A percentile compares a stretch with the other conserved stretches of the same genome.
Evolutionary conservation across 2,113 vertebrate species (phyloP).

Genomic region (Pristiophorus japonicus): DNA sequence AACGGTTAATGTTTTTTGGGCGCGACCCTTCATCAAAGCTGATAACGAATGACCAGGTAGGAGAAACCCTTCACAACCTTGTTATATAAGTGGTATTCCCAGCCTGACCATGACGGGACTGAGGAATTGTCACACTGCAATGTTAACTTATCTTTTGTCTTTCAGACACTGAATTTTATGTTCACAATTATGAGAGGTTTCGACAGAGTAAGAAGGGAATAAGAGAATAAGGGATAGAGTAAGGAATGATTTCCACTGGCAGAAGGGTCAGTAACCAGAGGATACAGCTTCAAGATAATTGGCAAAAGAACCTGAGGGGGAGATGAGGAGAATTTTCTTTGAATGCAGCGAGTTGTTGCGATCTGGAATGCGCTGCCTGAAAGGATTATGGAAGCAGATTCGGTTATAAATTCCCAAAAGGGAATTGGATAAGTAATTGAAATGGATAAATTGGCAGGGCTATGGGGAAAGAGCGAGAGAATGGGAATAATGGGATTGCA

Average conservation of each 20-base stretch:
- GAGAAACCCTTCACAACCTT: not conserved
- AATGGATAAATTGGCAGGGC: not conserved
- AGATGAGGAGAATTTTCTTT: not conserved
- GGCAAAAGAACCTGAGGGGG: not conserved
- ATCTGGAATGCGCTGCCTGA: not conserved
- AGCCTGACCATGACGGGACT: not conserved
- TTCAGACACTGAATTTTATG: not conserved
- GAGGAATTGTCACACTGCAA: not conserved
- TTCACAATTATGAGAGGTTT: not conserved
- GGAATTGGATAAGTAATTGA: not conserved
- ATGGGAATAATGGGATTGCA: not conserved
- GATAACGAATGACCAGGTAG: too few relatives aligned
- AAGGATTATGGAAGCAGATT: not conserved
- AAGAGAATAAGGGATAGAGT: too few relatives aligned
- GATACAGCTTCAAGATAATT: not conserved
- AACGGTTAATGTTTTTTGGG: not conserved
- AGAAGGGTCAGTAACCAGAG: not conserved
- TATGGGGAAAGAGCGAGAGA: not conserved
- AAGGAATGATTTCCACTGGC: too few relatives aligned
- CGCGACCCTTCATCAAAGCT: too few relatives aligned
- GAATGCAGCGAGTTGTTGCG: not conserved
- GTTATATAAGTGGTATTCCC: not conserved
- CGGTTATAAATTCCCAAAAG: not conserved
- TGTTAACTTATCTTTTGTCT: not conserved
- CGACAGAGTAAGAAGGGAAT: too few relatives aligned